Evolutionary conservation across 2,113 vertebrate species (phyloP), one percentile per base, ranked within the genome.

Genomic region (Mola mola): DNA sequence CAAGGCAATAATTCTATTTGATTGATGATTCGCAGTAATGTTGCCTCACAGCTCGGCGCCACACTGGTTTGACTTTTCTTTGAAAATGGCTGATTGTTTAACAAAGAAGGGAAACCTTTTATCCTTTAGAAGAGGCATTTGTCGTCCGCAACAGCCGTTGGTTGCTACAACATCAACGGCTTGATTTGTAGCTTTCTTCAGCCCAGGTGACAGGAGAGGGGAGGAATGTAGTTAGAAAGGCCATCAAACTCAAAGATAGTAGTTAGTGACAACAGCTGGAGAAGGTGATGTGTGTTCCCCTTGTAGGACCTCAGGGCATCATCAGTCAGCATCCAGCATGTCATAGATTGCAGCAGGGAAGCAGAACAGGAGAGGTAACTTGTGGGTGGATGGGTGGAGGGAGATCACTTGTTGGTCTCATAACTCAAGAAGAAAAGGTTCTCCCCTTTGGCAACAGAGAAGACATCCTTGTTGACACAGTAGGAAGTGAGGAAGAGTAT

Each of bases 121-220:
- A 82, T 81, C 75, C 80, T 24, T 37, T 48, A 57, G 29, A 81
- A 65, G 52, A 79, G 81, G 70, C 47, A n/a, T 79, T 17, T 61
- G 67, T 79, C 77, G 29, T 81, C 72, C 82, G 81, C 76, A 89
- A 74, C 81, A 79, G 60, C 29, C 69, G 49, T 38, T 25, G 60
- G 79, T 84, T 90, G 79, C 86, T 84, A 72, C 73, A 83, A 88
- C 82, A 83, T 25, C 41, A 47, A 57, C 61, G 6, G 43, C 48
- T 57, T 91, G 84, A 89, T 93, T 93, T 93, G 78, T 93, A 82
- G 64, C 70, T 75, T 60, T 49, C 63, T 37, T 66, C 33, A 73
- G 63, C 58, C 37, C 79, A 51, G 83, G 86, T 89, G 84, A 86
- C 81, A 83, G 86, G 78, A 77, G 72, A 82, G 81, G 80, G 71